These are phyloP conservation scores for Vollenhovia emeryi DNA, from an alignment of 1,140 invertebrate genomes.

Conservation along the genomic window DNA sequence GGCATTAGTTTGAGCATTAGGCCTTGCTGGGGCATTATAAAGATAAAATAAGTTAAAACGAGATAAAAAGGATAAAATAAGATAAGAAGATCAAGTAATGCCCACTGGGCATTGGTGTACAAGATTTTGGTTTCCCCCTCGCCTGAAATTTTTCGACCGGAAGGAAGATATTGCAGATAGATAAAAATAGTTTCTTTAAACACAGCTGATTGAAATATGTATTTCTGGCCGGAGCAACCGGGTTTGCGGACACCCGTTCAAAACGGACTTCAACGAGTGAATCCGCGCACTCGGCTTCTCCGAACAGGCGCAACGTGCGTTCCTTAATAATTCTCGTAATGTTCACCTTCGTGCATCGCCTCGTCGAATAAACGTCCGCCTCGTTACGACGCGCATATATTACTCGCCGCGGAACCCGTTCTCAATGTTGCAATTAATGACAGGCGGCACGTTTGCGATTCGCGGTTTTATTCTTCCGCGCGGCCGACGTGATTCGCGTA, in stretches of 20 bases:
- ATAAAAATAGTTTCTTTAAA: not conserved
- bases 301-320: not conserved
- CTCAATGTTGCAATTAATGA: constrained; percentile 57
- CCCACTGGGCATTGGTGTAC: too few species aligned
- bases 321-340: constrained; percentile 31
- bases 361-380: constrained; percentile 28
- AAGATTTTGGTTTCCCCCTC: too few species aligned
- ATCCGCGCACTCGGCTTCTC: not conserved
- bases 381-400: constrained; percentile 38
- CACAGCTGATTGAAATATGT: not conserved
- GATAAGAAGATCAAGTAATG: too few species aligned
- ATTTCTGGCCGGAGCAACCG: not conserved
- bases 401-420: constrained; percentile 33
- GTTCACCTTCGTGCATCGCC: constrained; percentile 31
- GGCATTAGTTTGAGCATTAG: too few species aligned
- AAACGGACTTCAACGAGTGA: not conserved
- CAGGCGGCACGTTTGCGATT: constrained; percentile 17
- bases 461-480: constrained; percentile 37
- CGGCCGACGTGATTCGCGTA: not conserved
- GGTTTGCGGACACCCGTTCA: not conserved
- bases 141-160: not conserved
- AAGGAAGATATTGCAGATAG: too few species aligned
- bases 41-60: too few species aligned
- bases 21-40: too few species aligned
- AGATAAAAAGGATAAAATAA: too few species aligned